These are phyloP conservation scores for Chamaea fasciata DNA, from an alignment of 2,113 vertebrate species.

Conservation along the genomic window DNA sequence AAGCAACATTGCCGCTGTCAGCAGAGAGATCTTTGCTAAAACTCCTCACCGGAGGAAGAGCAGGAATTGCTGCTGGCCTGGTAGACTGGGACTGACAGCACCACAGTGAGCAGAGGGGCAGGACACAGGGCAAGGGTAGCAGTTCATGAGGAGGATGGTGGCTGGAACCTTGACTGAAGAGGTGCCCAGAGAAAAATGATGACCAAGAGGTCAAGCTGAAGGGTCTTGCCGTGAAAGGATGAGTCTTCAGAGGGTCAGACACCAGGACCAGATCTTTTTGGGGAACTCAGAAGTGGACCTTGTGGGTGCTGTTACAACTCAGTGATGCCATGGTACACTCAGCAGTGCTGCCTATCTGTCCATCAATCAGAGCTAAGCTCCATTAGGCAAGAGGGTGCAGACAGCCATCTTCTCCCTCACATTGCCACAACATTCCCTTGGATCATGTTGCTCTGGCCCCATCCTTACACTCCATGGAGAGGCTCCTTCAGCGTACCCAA, in stretches of 20 bases:
- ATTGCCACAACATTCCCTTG: background rate
- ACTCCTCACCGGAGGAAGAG: background rate
- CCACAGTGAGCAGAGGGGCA: background rate
- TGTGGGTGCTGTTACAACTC: background rate
- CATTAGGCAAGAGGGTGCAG: background rate
- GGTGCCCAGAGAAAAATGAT: background rate
- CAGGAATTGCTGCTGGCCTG: background rate
- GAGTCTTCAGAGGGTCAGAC: background rate
- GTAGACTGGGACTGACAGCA: background rate
- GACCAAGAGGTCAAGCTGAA: rapidly evolving
- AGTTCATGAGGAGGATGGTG: background rate
- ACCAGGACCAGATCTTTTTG: background rate
- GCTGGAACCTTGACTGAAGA: background rate
- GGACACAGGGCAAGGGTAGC: background rate
- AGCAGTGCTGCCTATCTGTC: background rate
- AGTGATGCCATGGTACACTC: background rate
- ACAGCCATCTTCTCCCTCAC: background rate
- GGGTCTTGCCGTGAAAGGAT: background rate
- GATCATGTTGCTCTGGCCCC: no score
- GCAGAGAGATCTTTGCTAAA: background rate
- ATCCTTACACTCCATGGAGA: rapidly evolving
- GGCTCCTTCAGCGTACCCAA: rapidly evolving
- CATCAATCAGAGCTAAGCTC: background rate
- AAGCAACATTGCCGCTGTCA: background rate
- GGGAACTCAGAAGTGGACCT: background rate